Conservation (phyloP, 2,113 vertebrate genomes). For the Chamaea fasciata region DNA sequence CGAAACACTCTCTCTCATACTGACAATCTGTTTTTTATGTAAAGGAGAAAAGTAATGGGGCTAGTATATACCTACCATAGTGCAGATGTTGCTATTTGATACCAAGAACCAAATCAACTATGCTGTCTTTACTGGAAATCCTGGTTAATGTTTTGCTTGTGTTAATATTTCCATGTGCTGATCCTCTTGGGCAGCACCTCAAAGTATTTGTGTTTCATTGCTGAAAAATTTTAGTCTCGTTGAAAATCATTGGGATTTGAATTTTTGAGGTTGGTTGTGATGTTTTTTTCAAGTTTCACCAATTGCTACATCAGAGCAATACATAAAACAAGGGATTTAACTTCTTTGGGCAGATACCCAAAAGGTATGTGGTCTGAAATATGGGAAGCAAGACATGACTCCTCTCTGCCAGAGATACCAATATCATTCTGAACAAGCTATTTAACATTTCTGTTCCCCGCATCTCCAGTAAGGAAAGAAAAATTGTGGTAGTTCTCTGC, state of each 20-base stretch:
- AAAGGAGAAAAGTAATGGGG: background rate
- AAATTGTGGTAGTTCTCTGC: background rate
- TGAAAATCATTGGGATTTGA: background rate
- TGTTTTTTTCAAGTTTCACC: background rate
- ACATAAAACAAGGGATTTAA: background rate
- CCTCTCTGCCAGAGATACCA: background rate
- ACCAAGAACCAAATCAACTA: background rate
- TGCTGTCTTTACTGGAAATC: constrained; percentile 24
- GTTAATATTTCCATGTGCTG: constrained; percentile 22
- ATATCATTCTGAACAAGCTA: background rate
- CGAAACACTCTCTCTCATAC: background rate
- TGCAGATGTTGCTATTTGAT: constrained; percentile 10
- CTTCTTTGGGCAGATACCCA: background rate
- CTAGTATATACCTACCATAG: background rate
- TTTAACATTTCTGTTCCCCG: background rate
- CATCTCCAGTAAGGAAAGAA: background rate
- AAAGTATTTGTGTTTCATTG: background rate
- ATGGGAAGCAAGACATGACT: background rate
- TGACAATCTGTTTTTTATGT: background rate
- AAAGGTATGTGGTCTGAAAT: background rate
- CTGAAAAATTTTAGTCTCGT: background rate
- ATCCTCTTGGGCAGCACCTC: background rate
- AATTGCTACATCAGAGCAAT: background rate
- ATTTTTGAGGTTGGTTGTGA: background rate
- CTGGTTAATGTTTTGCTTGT: background rate